These are phyloP conservation scores for Gortyna flavago DNA, from an alignment of 2,888 invertebrate species.

Conservation along the genomic window DNA sequence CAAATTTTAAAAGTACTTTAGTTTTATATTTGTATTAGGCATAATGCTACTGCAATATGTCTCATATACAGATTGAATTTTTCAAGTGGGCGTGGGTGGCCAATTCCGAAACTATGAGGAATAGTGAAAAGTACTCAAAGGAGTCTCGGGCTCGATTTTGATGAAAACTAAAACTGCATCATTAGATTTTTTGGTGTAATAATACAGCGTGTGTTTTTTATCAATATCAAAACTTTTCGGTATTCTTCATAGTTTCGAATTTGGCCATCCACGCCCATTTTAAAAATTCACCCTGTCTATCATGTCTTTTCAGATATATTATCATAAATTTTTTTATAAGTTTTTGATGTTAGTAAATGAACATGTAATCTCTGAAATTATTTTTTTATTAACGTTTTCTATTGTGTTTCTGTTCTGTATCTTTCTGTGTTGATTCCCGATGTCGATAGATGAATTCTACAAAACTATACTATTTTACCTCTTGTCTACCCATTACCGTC, in stretches of 20 bases:
- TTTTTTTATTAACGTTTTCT: constrained; percentile 21
- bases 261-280: too few species aligned
- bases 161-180: too few species aligned
- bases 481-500: constrained; percentile 42
- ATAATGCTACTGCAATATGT: constrained; percentile 12
- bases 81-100: too few species aligned
- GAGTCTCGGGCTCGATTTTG: too few species aligned
- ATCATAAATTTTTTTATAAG: constrained; percentile 2
- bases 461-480: neutral
- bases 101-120: too few species aligned
- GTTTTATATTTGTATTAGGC: constrained; percentile 15
- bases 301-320: neutral
- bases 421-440: constrained; percentile 9
- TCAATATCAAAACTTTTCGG: too few species aligned
- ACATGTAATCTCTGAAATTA: constrained; percentile 36
- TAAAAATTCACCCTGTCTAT: too few species aligned
- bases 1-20: constrained; percentile 26
- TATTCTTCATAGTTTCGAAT: too few species aligned
- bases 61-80: too few species aligned
- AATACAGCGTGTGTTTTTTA: too few species aligned
- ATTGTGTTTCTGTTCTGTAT: constrained; percentile 23
- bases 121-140: too few species aligned
- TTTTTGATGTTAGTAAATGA: constrained; percentile 22
- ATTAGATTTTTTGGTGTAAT: too few species aligned
- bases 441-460: constrained; percentile 49